Evolutionary conservation across 2,888 invertebrate genomes (phyloP).

Genomic region (Nephrotoma appendiculata): DNA sequence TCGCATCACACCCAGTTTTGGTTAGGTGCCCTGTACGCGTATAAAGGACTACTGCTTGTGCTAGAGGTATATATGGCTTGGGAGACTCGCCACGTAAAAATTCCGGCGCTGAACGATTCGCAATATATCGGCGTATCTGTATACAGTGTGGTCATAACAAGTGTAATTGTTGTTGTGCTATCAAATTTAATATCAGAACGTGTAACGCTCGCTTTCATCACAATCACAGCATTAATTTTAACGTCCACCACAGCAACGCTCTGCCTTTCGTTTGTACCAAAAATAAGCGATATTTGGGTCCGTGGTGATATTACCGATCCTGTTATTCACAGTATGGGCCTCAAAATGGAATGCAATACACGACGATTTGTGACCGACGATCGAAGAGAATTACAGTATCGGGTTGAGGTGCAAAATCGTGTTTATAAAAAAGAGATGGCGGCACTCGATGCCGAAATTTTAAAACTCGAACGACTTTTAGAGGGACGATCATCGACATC

Average conservation of each 20-base stretch:
- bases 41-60: slow-evolving; percentile 74
- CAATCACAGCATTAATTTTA: slow-evolving; percentile 69
- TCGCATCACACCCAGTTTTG: slow-evolving; percentile 79
- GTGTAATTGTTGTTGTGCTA: slow-evolving; percentile 71
- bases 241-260: slow-evolving; percentile 76
- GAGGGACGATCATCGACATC: slow-evolving; percentile 44
- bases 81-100: slow-evolving; percentile 87
- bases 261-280: slow-evolving; percentile 75
- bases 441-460: slow-evolving; percentile 62
- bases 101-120: slow-evolving; percentile 82
- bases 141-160: slow-evolving; percentile 80
- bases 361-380: slow-evolving; percentile 73
- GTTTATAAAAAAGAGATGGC: slow-evolving; percentile 75
- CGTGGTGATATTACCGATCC: slow-evolving; percentile 58
- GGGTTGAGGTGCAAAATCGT: slow-evolving; percentile 82
- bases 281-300: slow-evolving; percentile 57
- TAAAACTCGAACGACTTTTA: slow-evolving; percentile 54
- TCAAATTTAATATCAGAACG: slow-evolving; percentile 78
- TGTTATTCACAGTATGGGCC: slow-evolving; percentile 74
- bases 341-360: slow-evolving; percentile 79
- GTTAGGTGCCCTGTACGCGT: slow-evolving; percentile 79
- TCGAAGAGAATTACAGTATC: slow-evolving; percentile 62
- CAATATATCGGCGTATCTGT: slow-evolving; percentile 89
- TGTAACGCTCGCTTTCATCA: slow-evolving; percentile 64
- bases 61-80: slow-evolving; percentile 93